Conservation (phyloP, 2,113 vertebrate species). For the Phrynocephalus versicolor region DNA sequence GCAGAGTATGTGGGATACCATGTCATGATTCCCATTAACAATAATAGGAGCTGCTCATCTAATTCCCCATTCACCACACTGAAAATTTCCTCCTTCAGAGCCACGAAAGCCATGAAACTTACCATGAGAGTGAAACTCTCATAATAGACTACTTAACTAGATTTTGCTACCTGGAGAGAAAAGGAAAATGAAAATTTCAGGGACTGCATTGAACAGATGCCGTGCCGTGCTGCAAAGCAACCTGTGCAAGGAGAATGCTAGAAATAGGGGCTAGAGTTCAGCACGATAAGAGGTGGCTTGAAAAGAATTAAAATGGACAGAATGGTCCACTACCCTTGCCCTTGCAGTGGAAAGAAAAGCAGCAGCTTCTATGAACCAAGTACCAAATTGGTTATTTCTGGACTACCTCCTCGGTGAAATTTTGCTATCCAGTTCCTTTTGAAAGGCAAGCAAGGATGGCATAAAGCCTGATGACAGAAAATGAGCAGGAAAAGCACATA, state of each 20-base stretch:
- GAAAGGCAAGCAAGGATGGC: not conserved
- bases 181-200: slow-evolving; percentile 60
- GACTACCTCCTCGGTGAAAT: slow-evolving; percentile 13
- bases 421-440: not conserved
- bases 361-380: slow-evolving; percentile 1
- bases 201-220: slow-evolving; percentile 62
- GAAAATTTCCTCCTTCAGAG: slow-evolving; percentile 50
- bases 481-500: no score
- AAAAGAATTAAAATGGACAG: slow-evolving; percentile 51
- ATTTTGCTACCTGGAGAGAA: slow-evolving; percentile 60
- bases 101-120: slow-evolving; percentile 60
- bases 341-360: slow-evolving; percentile 30
- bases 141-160: slow-evolving; percentile 60
- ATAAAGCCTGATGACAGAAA: not conserved
- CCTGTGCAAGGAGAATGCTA: slow-evolving; percentile 40
- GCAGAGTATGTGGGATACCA: slow-evolving; percentile 23
- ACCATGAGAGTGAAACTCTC: slow-evolving; percentile 26
- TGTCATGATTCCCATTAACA: slow-evolving; percentile 38
- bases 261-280: slow-evolving; percentile 50
- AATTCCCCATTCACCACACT: slow-evolving; percentile 54
- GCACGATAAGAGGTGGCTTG: slow-evolving; percentile 39
- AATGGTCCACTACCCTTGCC: slow-evolving; percentile 26
- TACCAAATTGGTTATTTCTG: slow-evolving; percentile 46
- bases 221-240: slow-evolving; percentile 27
- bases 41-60: slow-evolving; percentile 35